Conservation (phyloP, 2,797 vertebrate genomes). For the Takifugu ocellatus region DNA sequence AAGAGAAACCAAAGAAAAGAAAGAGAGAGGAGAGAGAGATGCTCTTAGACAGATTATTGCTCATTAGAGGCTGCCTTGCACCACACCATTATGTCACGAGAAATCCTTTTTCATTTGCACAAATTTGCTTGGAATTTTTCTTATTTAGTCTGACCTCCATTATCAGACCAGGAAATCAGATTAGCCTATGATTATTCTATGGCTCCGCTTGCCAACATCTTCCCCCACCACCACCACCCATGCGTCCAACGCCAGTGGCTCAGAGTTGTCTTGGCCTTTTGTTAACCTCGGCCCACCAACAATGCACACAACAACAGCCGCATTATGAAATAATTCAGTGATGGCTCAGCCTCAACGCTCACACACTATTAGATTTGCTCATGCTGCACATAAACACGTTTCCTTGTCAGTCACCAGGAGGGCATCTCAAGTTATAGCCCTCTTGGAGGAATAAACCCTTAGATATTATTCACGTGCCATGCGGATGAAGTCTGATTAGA, state of each 20-base stretch:
- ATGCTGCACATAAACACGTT: constrained; percentile 20
- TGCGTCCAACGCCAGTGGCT: constrained; percentile 72
- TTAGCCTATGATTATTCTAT: constrained; percentile 98
- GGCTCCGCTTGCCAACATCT: constrained; percentile 88
- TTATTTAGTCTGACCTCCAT: constrained; percentile 98
- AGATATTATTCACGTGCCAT: neutral
- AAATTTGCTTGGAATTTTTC: constrained; percentile 99
- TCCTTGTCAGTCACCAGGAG: constrained; percentile 16
- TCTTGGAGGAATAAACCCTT: neutral
- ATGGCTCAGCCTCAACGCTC: constrained; percentile 38
- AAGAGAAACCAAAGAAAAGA: constrained; percentile 48
- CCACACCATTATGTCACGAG: constrained; percentile 97
- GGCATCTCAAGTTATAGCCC: neutral
- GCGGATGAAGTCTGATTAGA: neutral
- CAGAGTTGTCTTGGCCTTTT: constrained; percentile 62
- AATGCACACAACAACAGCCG: constrained; percentile 50
- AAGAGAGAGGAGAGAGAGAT: constrained; percentile 38
- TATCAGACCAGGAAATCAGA: constrained; percentile 98
- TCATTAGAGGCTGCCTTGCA: constrained; percentile 98
- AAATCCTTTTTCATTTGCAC: constrained; percentile 99
- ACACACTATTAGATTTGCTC: constrained; percentile 32
- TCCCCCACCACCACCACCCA: constrained; percentile 47
- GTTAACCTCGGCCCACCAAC: constrained; percentile 69
- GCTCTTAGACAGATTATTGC: constrained; percentile 99
- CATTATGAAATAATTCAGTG: constrained; percentile 47